These are phyloP conservation scores for Oryzias javanicus DNA, from an alignment of 2,113 vertebrate genomes.

Conservation along the genomic window DNA sequence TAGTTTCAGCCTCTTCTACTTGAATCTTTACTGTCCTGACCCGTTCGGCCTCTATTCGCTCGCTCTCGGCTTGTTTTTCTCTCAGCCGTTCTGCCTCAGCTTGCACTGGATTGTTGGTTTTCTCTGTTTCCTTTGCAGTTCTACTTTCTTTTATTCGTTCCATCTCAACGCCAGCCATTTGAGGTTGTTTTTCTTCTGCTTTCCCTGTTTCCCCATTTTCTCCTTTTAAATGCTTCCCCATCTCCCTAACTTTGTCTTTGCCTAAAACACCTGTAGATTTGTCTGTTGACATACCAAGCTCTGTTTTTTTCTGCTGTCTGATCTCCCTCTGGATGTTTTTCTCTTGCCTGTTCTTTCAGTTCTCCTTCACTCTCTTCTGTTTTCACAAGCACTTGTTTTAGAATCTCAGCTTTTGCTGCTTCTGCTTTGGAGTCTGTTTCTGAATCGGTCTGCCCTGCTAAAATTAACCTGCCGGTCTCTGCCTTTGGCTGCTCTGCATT, in stretches of 20 bases:
- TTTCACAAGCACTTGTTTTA: slow-evolving; percentile 13
- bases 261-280: slow-evolving; percentile 19
- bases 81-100: background rate
- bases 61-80: slow-evolving; percentile 15
- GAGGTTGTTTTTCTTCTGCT: slow-evolving; percentile 41
- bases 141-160: slow-evolving; percentile 15
- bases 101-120: slow-evolving; percentile 11
- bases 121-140: slow-evolving; percentile 9
- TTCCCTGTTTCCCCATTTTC: slow-evolving; percentile 28
- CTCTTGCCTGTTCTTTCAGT: slow-evolving; percentile 5
- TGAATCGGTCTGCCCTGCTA: slow-evolving; percentile 34
- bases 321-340: slow-evolving; percentile 23
- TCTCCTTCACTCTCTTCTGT: slow-evolving; percentile 10
- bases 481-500: slow-evolving; percentile 37
- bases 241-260: slow-evolving; percentile 12
- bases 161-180: slow-evolving; percentile 24
- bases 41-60: slow-evolving; percentile 11
- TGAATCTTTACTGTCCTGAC: slow-evolving; percentile 6
- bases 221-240: slow-evolving; percentile 33
- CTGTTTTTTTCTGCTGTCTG: slow-evolving; percentile 6
- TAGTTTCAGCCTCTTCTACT: slow-evolving; percentile 9
- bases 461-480: slow-evolving; percentile 38
- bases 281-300: slow-evolving; percentile 11
- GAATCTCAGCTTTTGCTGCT: background rate
- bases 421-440: slow-evolving; percentile 25